A percentile compares a stretch with the other conserved stretches of the same genome.
phyloP scores from a whole-genome alignment of 1,140 invertebrate species.

The Brachionus rubens region DNA sequence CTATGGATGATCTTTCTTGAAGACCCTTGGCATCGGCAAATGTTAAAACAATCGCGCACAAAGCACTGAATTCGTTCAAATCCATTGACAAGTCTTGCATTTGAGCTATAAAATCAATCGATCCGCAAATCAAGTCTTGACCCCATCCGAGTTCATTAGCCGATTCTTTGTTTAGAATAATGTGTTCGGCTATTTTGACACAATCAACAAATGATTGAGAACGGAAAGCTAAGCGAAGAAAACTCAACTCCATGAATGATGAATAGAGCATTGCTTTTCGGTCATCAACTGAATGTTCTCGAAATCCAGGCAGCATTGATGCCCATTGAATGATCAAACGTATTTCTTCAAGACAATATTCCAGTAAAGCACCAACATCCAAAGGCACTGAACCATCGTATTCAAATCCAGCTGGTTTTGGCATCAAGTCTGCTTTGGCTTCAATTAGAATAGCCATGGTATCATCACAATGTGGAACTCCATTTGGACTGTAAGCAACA shows the following conservation, averaged over 20 bases:
- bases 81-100: slow-evolving; percentile 44
- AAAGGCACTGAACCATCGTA: slow-evolving; percentile 33
- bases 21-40: slow-evolving; percentile 43
- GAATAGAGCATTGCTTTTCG: slow-evolving; percentile 44
- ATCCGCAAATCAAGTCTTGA: slow-evolving; percentile 42
- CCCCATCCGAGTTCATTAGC: slow-evolving; percentile 40
- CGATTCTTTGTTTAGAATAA: slow-evolving; percentile 43
- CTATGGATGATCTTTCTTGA: slow-evolving; percentile 20
- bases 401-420: slow-evolving; percentile 35
- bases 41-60: slow-evolving; percentile 42
- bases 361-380: slow-evolving; percentile 28
- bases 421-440: slow-evolving; percentile 43
- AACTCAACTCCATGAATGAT: slow-evolving; percentile 40
- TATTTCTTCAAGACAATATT: slow-evolving; percentile 44
- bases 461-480: slow-evolving; percentile 46
- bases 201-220: slow-evolving; percentile 43
- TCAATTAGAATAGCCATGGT: slow-evolving; percentile 40
- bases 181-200: slow-evolving; percentile 45
- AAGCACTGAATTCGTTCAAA: slow-evolving; percentile 41
- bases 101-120: slow-evolving; percentile 46
- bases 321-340: slow-evolving; percentile 41
- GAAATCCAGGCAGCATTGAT: slow-evolving; percentile 14
- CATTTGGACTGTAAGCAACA: slow-evolving; percentile 34
- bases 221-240: slow-evolving; percentile 38
- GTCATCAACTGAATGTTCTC: slow-evolving; percentile 37